These are phyloP conservation scores for Athalia rosae DNA, from an alignment of 2,888 invertebrate genomes.

Conservation along the genomic window DNA sequence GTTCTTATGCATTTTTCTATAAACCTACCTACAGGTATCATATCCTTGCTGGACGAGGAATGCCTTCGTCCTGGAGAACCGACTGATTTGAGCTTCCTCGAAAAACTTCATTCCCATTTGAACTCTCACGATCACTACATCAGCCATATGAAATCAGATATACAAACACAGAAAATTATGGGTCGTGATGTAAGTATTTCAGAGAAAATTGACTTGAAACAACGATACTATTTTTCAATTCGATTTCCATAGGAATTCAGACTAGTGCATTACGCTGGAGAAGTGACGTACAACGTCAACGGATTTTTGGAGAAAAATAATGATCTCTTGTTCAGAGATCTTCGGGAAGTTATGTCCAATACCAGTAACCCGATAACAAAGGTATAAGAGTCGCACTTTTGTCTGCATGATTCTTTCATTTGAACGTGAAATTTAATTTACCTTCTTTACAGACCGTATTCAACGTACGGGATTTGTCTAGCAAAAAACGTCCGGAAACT, in stretches of 20 bases:
- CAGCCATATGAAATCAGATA: slow-evolving; percentile 86
- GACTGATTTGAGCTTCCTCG: slow-evolving; percentile 87
- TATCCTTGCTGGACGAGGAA: slow-evolving; percentile 92
- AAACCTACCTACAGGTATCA: slow-evolving; percentile 79
- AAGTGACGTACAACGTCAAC: slow-evolving; percentile 91
- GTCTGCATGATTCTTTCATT: not conserved
- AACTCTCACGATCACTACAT: slow-evolving; percentile 88
- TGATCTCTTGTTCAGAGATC: slow-evolving; percentile 90
- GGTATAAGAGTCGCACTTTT: slow-evolving; percentile 60
- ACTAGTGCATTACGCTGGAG: slow-evolving; percentile 93
- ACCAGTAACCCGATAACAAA: slow-evolving; percentile 81
- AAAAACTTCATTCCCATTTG: slow-evolving; percentile 85
- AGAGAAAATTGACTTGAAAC: not conserved
- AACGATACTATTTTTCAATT: slow-evolving; percentile 14
- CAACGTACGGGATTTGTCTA: slow-evolving; percentile 79
- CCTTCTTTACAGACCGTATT: slow-evolving; percentile 74
- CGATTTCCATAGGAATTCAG: slow-evolving; percentile 84
- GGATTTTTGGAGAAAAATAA: slow-evolving; percentile 96
- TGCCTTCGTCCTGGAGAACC: slow-evolving; percentile 93
- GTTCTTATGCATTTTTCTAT: not conserved
- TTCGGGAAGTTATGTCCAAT: slow-evolving; percentile 88
- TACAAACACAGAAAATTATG: slow-evolving; percentile 88
- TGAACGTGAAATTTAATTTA: slow-evolving; percentile 30
- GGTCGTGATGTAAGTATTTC: slow-evolving; percentile 82
- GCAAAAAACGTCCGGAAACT: slow-evolving; percentile 91